Base-by-base conservation (phyloP, 1,140 invertebrate genomes). In the Cydia fagiglandana region DNA sequence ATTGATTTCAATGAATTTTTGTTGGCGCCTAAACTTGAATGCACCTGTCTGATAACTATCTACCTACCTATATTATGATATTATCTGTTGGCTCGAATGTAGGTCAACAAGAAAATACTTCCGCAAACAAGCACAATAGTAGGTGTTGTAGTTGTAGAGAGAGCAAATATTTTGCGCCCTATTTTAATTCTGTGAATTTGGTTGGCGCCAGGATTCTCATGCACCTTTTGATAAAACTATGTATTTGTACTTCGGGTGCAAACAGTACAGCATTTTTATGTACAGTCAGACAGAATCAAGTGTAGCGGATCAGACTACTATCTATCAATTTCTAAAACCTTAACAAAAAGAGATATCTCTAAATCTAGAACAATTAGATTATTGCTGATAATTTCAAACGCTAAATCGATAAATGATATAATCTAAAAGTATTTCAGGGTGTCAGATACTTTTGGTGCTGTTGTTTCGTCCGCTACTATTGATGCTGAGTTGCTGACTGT, bases 171-270 rank as follows among this genome's bases (percentile, higher is more conserved):
- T 70, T 38, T 38, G 12, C 66, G 66, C 15, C 66, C 66, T 38
- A 70, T n/a, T 17, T 70, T 74, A n/a, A 20, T 74, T 56, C 50
- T 15, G 73, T 53, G 45, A 74, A 74, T 74, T 74, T 53, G 10
- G 45, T 28, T 53, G 30, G 73, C 73, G 73, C 50, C 38, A n/a
- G 34, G 28, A 45, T 70, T 70, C 4, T 30, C 34, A 68, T 68
- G 64, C 64, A 68, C 30, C 4, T 68, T 68, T 38, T 13, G 28
- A 68, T 66, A 66, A 28, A 66, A 28, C 64, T 10, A 12, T 6
- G 2, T 53, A 56, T 56, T 28, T 13, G 24, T 28, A 66, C 34
- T 34, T 34, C 34, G 34, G 34, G 34, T 34, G 30, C 41, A 12
- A 45, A 45, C 41, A 45, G 61, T 20, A 6, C 2, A 34, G 4